These are phyloP conservation scores for Elachura formosa DNA, from an alignment of 2,113 vertebrate species.

Conservation along the genomic window DNA sequence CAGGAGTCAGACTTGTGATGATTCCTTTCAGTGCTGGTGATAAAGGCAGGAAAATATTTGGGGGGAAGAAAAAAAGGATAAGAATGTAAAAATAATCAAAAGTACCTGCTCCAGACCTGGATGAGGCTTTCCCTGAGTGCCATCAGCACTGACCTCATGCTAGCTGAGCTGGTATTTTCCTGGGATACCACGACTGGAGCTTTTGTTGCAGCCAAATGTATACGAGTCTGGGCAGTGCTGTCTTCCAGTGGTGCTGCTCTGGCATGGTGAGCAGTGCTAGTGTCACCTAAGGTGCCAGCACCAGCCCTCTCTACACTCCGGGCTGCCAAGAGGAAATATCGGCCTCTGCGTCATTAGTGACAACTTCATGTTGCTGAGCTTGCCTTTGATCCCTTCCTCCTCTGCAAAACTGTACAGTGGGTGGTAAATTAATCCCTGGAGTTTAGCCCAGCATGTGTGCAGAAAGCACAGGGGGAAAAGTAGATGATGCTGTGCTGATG, in stretches of 20 bases:
- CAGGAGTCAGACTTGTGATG: not conserved
- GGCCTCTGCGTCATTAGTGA: not conserved
- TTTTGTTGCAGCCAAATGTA: not conserved
- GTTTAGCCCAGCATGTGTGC: not conserved
- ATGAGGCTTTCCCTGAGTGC: not conserved
- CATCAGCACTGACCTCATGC: not conserved
- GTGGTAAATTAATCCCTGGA: constrained; percentile 41
- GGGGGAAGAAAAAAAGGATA: rapidly evolving
- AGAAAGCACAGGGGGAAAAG: not conserved
- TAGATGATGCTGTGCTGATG: not conserved
- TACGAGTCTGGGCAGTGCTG: not conserved
- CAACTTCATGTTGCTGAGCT: not conserved
- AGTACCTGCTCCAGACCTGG: not conserved
- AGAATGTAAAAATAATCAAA: not conserved
- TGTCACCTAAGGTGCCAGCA: not conserved
- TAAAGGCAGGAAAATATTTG: not conserved
- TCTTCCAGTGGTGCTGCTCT: not conserved
- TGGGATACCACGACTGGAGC: not conserved
- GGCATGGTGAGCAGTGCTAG: not conserved
- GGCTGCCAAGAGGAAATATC: not conserved
- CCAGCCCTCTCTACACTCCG: not conserved
- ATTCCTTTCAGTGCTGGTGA: not conserved
- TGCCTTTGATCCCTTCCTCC: constrained; percentile 34
- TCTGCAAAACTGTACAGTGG: not conserved
- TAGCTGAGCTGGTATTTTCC: not conserved